Conservation (phyloP, 2,888 invertebrate species). For the Eurytoma adleriae region DNA sequence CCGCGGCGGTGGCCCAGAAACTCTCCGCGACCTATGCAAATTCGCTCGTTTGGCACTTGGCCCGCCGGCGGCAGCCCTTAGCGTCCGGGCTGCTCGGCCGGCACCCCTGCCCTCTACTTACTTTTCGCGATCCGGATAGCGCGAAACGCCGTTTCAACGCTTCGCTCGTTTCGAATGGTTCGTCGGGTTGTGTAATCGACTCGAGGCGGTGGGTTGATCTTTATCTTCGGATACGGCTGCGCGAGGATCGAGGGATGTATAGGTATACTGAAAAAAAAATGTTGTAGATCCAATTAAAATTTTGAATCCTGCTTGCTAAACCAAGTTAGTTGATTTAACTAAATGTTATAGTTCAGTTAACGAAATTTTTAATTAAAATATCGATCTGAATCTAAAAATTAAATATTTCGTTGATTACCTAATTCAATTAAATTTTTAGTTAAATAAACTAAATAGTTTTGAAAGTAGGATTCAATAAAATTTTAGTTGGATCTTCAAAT, state of each 20-base stretch:
- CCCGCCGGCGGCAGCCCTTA: background rate
- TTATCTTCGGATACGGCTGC: background rate
- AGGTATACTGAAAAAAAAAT: too few species aligned
- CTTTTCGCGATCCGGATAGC: background rate
- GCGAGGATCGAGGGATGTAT: background rate
- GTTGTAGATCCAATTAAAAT: too few species aligned
- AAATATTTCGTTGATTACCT: too few species aligned
- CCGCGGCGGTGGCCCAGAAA: constrained; percentile 2
- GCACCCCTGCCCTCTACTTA: background rate
- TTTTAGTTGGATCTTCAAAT: too few species aligned
- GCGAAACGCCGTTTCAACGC: background rate
- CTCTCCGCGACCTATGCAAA: constrained; percentile 23
- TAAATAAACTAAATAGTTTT: too few species aligned
- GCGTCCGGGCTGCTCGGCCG: background rate
- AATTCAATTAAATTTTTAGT: too few species aligned
- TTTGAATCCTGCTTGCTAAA: too few species aligned
- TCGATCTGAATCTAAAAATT: too few species aligned
- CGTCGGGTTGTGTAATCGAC: background rate
- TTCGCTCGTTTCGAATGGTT: background rate
- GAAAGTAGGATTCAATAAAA: too few species aligned
- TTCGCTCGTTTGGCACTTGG: constrained; percentile 24
- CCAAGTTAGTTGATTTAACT: too few species aligned
- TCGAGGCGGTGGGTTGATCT: background rate
- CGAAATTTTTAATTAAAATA: too few species aligned
- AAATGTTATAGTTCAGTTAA: too few species aligned